Base-by-base conservation (phyloP, 2,113 vertebrate species). In the Ellobius talpinus region DNA sequence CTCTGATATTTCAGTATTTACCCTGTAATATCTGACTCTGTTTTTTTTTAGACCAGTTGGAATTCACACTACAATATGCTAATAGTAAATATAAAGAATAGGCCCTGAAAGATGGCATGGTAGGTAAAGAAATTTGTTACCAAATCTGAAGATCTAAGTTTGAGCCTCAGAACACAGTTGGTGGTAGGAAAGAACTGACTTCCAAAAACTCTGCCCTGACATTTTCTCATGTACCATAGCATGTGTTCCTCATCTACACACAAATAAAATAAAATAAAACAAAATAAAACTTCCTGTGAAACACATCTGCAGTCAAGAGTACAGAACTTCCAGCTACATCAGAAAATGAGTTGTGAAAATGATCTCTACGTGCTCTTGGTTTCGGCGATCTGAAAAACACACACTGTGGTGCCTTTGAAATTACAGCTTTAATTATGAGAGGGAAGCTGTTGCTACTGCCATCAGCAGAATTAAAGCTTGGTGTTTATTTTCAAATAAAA, bases 401-500 rank as follows among this genome's bases (percentile, higher is more conserved):
- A 70, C 8, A 58, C 0, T 52, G 14, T 1, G 79, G 23, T 72
- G 61, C 1, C 29, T 87, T 95, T 96, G 42, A 93, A 94, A 96
- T 94, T 63, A 92, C 5, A 89, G 68, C 68, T 97, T 97, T 96
- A 85, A 89, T 12, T 94, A 89, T 81, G 58, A 76, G 52, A 73
- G 39, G 26, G 24, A 77, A 36, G 77, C 1, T 12, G 14, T 82
- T 88, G 61, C 52, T 19, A 72, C 17, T 74, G 19, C 26, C 47
- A 36, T 95, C 33, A 89, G 73, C 24, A 50, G 79, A 92, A 73
- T 42, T 1, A 29, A 90, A 93, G 90, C 63, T 70, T 65, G 94
- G 47, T 97, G 79, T 76, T 97, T 95, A 65, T 94, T 94, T 97
- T 88, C 72, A 73, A 76, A 55, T 61, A 66, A 95, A 93, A 82